phyloP scores from a whole-genome alignment of 2,888 invertebrate genomes.

The Allophyes oxyacanthae region DNA sequence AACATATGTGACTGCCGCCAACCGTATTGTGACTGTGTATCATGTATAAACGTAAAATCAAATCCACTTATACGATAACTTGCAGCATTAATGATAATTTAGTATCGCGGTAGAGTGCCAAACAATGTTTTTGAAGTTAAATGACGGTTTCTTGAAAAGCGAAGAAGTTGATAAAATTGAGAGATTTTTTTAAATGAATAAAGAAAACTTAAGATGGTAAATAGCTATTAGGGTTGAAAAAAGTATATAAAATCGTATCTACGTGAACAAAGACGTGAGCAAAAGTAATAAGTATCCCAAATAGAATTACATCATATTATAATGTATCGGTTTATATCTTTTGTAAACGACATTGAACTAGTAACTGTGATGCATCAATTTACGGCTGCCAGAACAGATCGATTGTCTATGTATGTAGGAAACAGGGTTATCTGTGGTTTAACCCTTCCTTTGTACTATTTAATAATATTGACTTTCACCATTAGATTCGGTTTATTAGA shows the following conservation, averaged over 20 bases:
- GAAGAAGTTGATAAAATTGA: background rate
- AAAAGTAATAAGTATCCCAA: too few species aligned
- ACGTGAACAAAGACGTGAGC: too few species aligned
- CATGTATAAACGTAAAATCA: slow-evolving; percentile 9
- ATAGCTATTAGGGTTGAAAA: too few species aligned
- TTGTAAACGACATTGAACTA: slow-evolving; percentile 7
- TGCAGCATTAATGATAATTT: slow-evolving; percentile 26
- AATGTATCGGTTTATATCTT: slow-evolving; percentile 6
- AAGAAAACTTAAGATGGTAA: too few species aligned
- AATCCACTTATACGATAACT: slow-evolving; percentile 31
- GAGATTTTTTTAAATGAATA: slow-evolving; percentile 1
- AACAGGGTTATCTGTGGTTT: slow-evolving; percentile 10
- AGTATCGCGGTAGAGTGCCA: slow-evolving; percentile 23
- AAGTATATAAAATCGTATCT: too few species aligned
- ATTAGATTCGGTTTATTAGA: background rate
- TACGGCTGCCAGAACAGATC: slow-evolving; percentile 46
- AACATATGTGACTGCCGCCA: slow-evolving; percentile 9
- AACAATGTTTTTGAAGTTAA: slow-evolving; percentile 31
- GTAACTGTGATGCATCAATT: slow-evolving; percentile 40
- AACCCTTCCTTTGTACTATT: slow-evolving; percentile 40
- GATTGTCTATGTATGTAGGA: slow-evolving; percentile 18
- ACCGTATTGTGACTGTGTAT: slow-evolving; percentile 11
- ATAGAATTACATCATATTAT: too few species aligned
- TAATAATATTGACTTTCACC: background rate
- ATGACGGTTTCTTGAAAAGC: slow-evolving; percentile 6